Base-by-base conservation (phyloP, 2,888 invertebrate species). In the Cryptosula pallasiana region DNA sequence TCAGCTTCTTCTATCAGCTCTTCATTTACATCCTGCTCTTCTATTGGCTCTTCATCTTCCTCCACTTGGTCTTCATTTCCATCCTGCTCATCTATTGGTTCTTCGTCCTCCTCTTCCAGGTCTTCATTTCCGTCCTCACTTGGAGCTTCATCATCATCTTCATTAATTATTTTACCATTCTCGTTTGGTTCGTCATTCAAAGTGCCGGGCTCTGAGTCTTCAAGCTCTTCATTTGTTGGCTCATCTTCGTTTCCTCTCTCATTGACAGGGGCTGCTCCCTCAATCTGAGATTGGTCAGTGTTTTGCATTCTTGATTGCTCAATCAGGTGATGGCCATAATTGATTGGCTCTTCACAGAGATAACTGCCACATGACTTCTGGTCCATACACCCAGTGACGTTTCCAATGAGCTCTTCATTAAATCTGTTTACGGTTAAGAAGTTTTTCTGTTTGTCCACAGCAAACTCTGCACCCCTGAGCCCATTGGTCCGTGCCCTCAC, bases 401-500 rank as follows among this genome's bases (percentile, higher is more conserved):
- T 57, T 25, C n/a, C 57, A 57, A 57, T 57, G 25, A 57, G 57
- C 57, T 57, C 5, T 57, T 9, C 23, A 25, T 57, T 57, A 23
- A 57, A 57, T n/a, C 25, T 25, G 25, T 57, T 57, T 5, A 57
- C 57, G n/a, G 57, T 13, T n/a, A 57, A 57, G 57, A 57, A 57
- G 25, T 57, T 57, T 25, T 57, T 57, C 57, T 57, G 57, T 13
- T 57, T 57, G 23, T 57, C 57, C 20, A 57, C 25, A 57, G 57
- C 57, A 25, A 57, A 57, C n/a, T 57, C 57, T 25, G 57, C 57
- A 13, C 57, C 57, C 16, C 57, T 23, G 16, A n/a, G 57, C 5
- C 57, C 57, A 57, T 57, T 57, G 5, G 57, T 57, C 23, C 57
- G 5, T 57, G 57, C n/a, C n/a, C 57, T 57, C 25, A 57, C 57